Conservation (phyloP, 2,888 invertebrate species). For the Andrena flavipes region DNA sequence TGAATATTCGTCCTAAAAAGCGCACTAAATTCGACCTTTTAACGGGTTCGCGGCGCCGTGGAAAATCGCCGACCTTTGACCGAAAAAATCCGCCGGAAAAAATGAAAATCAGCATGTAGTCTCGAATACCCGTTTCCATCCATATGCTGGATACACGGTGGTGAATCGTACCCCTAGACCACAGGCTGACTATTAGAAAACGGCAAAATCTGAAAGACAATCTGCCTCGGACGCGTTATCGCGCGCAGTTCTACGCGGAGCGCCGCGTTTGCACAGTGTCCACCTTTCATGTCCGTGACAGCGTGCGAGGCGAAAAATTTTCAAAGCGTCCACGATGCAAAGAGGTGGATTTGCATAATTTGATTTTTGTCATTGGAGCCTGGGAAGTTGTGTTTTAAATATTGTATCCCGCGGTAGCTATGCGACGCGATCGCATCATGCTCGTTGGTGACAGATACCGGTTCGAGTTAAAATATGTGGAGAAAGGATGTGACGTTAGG, state of each 20-base stretch:
- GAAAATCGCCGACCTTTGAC: conserved; percentile 72
- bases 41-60: not conserved
- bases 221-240: conserved; percentile 53
- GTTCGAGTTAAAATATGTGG: too few species aligned
- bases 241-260: conserved; percentile 21
- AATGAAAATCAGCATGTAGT: conserved; percentile 83
- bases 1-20: conserved; percentile 71
- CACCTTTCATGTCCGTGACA: conserved; percentile 2
- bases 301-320: not conserved
- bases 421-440: too few species aligned
- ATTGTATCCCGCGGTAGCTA: too few species aligned
- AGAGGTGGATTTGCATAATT: not conserved
- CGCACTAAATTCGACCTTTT: conserved; percentile 56
- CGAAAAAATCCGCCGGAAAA: conserved; percentile 80
- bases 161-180: conserved; percentile 81
- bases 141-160: conserved; percentile 64
- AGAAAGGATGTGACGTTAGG: too few species aligned
- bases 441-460: too few species aligned
- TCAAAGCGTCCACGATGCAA: not conserved
- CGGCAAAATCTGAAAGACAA: conserved; percentile 73
- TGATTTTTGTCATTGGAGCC: not conserved
- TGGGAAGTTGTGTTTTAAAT: not conserved
- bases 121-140: conserved; percentile 79
- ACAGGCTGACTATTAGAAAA: conserved; percentile 82
- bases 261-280: not conserved